These are phyloP conservation scores for Oncopodura yosiiana DNA, from an alignment of 1,140 invertebrate genomes.

Conservation along the genomic window DNA sequence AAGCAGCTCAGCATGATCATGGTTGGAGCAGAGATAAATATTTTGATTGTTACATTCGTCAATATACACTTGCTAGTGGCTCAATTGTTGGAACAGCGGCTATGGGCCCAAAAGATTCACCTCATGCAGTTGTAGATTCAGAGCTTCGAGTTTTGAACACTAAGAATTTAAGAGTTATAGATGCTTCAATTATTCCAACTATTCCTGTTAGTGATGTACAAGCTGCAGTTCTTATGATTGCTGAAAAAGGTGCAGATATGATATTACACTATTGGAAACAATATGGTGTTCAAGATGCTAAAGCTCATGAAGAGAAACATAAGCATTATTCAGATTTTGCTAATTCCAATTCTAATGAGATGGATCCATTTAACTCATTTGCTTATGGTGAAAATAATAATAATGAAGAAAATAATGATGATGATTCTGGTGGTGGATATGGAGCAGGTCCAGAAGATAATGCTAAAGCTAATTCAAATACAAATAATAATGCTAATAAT, in stretches of 20 bases:
- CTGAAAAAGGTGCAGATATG: constrained; percentile 15
- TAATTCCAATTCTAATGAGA: no score
- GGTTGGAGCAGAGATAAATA: constrained; percentile 67
- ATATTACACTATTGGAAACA: constrained; percentile 9
- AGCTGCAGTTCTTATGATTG: constrained; percentile 17
- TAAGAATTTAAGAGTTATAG: constrained; percentile 12
- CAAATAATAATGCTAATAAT: no score
- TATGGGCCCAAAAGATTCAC: constrained; percentile 68
- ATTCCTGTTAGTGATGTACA: not conserved
- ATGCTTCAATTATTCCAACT: constrained; percentile 12
- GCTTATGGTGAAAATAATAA: no score
- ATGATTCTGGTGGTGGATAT: no score
- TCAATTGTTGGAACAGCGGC: constrained; percentile 48
- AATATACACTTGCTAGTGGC: constrained; percentile 78
- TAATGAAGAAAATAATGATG: no score
- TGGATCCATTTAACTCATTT: no score
- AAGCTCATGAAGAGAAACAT: no score
- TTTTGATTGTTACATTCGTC: constrained; percentile 74
- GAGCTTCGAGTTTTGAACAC: constrained; percentile 43
- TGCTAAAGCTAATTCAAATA: no score
- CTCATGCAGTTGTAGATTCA: constrained; percentile 68
- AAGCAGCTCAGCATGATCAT: no score
- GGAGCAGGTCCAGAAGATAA: no score
- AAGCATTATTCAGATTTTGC: no score
- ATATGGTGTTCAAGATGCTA: no score